Base-by-base conservation (phyloP, 2,113 vertebrate species). In the Nycticryphes semicollaris region DNA sequence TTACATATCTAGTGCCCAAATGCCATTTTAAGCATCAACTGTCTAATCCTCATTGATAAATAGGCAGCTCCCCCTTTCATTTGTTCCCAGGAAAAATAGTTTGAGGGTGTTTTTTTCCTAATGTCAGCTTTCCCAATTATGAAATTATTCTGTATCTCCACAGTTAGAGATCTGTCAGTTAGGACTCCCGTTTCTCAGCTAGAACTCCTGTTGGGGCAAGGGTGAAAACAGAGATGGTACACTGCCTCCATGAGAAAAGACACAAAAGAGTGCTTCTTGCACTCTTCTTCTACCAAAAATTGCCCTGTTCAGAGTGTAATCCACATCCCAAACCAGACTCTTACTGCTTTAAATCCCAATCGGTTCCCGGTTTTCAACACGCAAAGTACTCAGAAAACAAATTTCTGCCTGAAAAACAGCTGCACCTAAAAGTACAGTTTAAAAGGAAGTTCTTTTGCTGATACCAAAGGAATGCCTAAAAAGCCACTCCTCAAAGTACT, bases 401-500 rank as follows among this genome's bases (percentile, higher is more conserved):
- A 72, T 43, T 68, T 54, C 67, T 43, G 67, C 4, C 0, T 45
- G 11, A 86, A 69, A 50, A 81, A 76, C 63, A 87, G 84, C 90
- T 97, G 82, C 85, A 85, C 70, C 92, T 79, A 77, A 3, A 43
- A 78, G 56, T 4, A 8, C 33, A 74, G 48, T 39, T 33, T 7
- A 24, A 53, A 72, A 57, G 82, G 90, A 87, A 96, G 85, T 67
- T 92, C 41, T 51, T 54, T 1, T 31, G 89, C 85, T 80, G 96
- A 86, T 93, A 92, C 68, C 54, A 81, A 96, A 97, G 88, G 94
- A 96, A 95, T 92, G 94, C 39, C 82, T 8, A 1, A 64, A 86
- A 86, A 94, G 95, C 96, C 96, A 96, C 96, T 95, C 96, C 94
- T 86, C 92, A 37, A 59, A 93, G 90, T 47, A 45, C 87, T 95